These are phyloP conservation scores for Melinaea marsaeus DNA, from an alignment of 2,888 invertebrate species.

Conservation along the genomic window DNA sequence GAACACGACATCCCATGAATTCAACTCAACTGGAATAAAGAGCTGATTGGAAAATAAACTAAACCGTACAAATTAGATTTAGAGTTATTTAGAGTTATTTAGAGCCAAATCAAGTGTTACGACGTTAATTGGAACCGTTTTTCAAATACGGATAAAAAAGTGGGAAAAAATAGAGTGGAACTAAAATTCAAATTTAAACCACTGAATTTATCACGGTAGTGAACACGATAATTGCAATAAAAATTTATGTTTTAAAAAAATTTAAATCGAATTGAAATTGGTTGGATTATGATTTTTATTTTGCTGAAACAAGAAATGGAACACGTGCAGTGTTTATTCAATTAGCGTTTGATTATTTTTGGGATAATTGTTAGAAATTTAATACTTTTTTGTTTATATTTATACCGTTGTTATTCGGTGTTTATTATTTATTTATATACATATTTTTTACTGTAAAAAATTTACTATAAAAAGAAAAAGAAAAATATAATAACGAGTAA, in stretches of 20 bases:
- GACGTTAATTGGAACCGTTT: slow-evolving; percentile 3
- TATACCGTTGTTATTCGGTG: not conserved
- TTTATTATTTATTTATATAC: too few species aligned
- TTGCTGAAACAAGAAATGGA: not conserved
- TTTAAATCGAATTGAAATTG: not conserved
- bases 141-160: not conserved
- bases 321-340: slow-evolving; percentile 2
- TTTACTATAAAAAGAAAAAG: too few species aligned
- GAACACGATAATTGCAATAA: slow-evolving; percentile 6
- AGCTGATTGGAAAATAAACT: slow-evolving; percentile 1
- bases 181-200: slow-evolving; percentile 2
- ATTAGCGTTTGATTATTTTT: slow-evolving; percentile 2
- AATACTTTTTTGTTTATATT: not conserved
- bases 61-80: slow-evolving; percentile 3
- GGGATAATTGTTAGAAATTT: not conserved
- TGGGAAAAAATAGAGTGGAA: not conserved
- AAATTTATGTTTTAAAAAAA: not conserved
- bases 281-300: slow-evolving; percentile 3
- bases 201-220: slow-evolving; percentile 1
- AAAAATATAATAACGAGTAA: too few species aligned
- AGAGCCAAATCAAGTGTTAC: slow-evolving; percentile 1
- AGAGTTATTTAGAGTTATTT: slow-evolving; percentile 4
- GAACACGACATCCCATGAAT: not conserved
- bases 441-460: too few species aligned
- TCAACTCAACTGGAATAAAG: not conserved